Conservation (phyloP, 92 coral and sea anemone genomes). For the Epizoanthus ramosus region DNA sequence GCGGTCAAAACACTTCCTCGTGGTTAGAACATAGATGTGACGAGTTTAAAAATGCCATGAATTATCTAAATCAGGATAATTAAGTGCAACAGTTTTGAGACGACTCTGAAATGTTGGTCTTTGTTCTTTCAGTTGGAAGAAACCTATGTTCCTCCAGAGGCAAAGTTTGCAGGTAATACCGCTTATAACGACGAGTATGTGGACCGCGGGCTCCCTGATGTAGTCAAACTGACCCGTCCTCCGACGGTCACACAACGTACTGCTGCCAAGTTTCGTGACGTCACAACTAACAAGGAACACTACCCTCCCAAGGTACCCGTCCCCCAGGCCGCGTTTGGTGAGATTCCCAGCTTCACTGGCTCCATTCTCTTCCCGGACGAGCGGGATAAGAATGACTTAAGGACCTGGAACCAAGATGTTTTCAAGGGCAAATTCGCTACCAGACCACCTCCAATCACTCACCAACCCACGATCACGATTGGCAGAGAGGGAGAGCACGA, state of each 20-base stretch:
- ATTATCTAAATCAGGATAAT: no score
- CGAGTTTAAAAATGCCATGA: no score
- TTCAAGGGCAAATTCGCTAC: slow-evolving; percentile 89
- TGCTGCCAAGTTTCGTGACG: slow-evolving; percentile 71
- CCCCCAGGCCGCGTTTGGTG: slow-evolving; percentile 78
- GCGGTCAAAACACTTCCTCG: no score
- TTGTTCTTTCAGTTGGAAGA: slow-evolving; percentile 62
- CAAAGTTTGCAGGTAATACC: slow-evolving; percentile 80
- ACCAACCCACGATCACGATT: slow-evolving; percentile 78
- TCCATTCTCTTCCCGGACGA: slow-evolving; percentile 88
- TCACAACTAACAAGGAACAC: slow-evolving; percentile 89
- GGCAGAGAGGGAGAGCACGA: slow-evolving; percentile 90
- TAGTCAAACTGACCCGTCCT: slow-evolving; percentile 81
- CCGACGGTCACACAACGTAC: slow-evolving; percentile 67
- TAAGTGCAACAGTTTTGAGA: neutral
- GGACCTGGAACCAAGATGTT: slow-evolving; percentile 93
- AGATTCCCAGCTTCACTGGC: slow-evolving; percentile 91
- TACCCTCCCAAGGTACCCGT: slow-evolving; percentile 74
- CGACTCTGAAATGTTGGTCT: neutral
- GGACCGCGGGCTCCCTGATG: slow-evolving; percentile 73
- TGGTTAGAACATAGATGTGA: no score
- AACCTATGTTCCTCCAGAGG: slow-evolving; percentile 64
- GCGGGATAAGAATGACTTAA: slow-evolving; percentile 53
- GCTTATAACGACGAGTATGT: slow-evolving; percentile 74
- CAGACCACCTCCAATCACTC: slow-evolving; percentile 67